Conservation (phyloP, 2,888 invertebrate genomes). For the Phragmatobia fuliginosa region DNA sequence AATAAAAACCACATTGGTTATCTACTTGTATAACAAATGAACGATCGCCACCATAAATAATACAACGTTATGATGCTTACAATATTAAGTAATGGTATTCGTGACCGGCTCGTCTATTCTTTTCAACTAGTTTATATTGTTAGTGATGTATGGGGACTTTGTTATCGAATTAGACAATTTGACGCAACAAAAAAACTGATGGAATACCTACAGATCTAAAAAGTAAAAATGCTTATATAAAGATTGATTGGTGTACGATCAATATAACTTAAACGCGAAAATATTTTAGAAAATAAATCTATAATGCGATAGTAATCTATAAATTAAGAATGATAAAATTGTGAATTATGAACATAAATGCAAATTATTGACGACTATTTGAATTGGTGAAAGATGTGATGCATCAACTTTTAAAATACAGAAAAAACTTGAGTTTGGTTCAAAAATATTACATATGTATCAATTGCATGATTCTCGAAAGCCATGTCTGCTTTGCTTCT, state of each 20-base stretch:
- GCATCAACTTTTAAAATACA: too few species aligned
- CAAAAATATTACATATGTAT: too few species aligned
- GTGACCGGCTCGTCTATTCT: constrained; percentile 58
- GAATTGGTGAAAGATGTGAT: not conserved
- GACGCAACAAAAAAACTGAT: constrained; percentile 49
- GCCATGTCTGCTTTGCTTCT: too few species aligned
- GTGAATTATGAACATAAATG: too few species aligned
- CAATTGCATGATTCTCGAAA: too few species aligned
- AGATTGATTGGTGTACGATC: not conserved
- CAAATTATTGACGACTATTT: not conserved
- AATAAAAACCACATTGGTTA: constrained; percentile 60
- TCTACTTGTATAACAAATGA: constrained; percentile 62
- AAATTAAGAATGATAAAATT: too few species aligned
- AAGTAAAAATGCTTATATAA: not conserved
- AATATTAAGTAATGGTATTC: constrained; percentile 69
- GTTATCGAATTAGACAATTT: constrained; percentile 59
- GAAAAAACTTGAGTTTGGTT: too few species aligned
- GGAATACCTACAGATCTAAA: constrained; percentile 40
- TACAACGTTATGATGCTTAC: constrained; percentile 62
- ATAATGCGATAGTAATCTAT: not conserved
- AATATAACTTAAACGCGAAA: not conserved
- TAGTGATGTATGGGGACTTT: constrained; percentile 54
- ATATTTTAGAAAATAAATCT: not conserved
- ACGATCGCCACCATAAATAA: constrained; percentile 69
- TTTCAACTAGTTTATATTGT: constrained; percentile 49